Base-by-base conservation (phyloP, 1,140 invertebrate species). In the Antheraea pernyi region DNA sequence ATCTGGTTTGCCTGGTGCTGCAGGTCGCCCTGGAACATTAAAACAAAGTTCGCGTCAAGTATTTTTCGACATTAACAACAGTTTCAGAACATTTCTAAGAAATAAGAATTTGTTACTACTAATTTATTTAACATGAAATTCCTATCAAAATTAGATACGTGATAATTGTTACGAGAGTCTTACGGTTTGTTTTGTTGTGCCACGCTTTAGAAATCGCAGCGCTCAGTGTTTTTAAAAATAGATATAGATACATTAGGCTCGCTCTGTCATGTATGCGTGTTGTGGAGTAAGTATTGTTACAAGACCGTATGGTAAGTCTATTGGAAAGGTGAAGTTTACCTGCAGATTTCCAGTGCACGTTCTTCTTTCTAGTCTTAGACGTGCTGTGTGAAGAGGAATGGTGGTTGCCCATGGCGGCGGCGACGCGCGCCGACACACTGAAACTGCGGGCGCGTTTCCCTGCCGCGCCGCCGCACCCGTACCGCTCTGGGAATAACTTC, bases 1-100 rank as follows among this genome's bases (percentile, higher is more conserved):
- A 68, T 95, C 93, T 16, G 97, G 97, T 77, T 96, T 96, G 11
- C 97, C 96, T 10, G 97, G 97, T 61, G 95, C 93, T 39, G 94
- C 94, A 65, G 97, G 96, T 69, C 95, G 93, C 77, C 96, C 97
- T 97, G 91, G 64, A 93, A 94, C 68, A 70, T 68, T 62, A 78
- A 62, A 76, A 66, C 67, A 37, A 62, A 39, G 39, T 11, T 42
- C 8, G 39, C 39, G 39, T 42, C 39, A 42, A 42, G 39, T 42
- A 42, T 42, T 11, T 4, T 9, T 42, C 11, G 11, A 8, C 8
- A 42, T 42, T 4, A 11, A 9, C 8, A 9, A 42, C 39, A 9
- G 39, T 42, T 42, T 9, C 39, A 68, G 37, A 67, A 42, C 61
- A 53, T 30, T 63, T 65, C 46, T 30, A 16, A n/a, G 16, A 53